Evolutionary conservation across 2,888 invertebrate genomes (phyloP).

Genomic region (Mimachlamys varia): DNA sequence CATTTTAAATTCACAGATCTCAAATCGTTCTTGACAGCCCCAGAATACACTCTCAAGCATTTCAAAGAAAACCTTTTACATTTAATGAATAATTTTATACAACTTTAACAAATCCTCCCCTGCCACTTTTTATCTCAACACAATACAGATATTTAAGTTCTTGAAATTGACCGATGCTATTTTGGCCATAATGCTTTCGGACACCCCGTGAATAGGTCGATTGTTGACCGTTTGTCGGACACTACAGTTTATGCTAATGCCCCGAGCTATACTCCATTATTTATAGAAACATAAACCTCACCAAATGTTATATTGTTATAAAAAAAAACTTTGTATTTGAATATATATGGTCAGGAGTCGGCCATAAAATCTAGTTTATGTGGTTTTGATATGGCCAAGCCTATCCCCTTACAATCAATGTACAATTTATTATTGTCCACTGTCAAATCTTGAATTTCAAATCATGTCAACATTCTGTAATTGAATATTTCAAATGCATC

Average conservation of each 20-base stretch:
- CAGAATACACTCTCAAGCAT: conserved; percentile 26
- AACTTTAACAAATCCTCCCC: conserved; percentile 12
- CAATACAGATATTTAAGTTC: conserved; percentile 34
- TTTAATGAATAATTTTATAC: conserved; percentile 36
- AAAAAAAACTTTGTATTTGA: conserved; percentile 1
- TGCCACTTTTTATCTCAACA: conserved; percentile 20
- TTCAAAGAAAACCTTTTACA: conserved; percentile 36
- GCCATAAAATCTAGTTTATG: background rate
- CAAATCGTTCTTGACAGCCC: conserved; percentile 19
- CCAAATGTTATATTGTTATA: background rate
- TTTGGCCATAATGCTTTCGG: conserved; percentile 6
- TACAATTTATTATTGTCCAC: conserved; percentile 29
- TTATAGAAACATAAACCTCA: conserved; percentile 32
- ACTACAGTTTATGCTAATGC: background rate
- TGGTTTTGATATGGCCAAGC: background rate
- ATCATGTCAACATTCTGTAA: background rate
- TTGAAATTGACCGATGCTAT: conserved; percentile 8
- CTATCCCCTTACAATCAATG: conserved; percentile 2
- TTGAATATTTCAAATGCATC: conserved; percentile 31
- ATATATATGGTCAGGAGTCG: background rate
- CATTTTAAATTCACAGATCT: conserved; percentile 36
- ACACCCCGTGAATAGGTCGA: background rate
- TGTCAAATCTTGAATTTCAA: conserved; percentile 31
- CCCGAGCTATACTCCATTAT: background rate
- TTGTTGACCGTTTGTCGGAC: conserved; percentile 14